phyloP scores from a whole-genome alignment of 2,797 vertebrate genomes.

The Percopsis omiscomaycus region DNA sequence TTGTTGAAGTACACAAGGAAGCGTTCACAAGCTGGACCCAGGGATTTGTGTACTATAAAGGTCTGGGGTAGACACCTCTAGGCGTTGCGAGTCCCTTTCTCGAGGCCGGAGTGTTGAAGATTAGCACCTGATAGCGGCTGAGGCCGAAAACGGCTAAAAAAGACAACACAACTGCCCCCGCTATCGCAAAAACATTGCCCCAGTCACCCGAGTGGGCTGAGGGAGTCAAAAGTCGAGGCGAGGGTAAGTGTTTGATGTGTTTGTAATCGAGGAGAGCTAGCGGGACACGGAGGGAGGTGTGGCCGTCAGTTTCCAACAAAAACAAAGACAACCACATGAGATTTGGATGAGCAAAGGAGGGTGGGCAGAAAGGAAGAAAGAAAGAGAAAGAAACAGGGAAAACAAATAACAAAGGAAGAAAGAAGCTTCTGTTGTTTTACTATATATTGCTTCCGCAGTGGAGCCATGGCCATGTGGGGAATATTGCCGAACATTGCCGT shows the following conservation, averaged over 20 bases:
- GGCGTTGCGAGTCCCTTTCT: slow-evolving; percentile 28
- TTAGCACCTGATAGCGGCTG: slow-evolving; percentile 26
- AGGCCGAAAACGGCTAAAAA: slow-evolving; percentile 36
- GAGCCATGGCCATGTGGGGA: too few species aligned
- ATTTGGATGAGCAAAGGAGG: slow-evolving; percentile 1
- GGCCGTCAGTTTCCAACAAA: slow-evolving; percentile 9
- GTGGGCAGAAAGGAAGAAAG: background rate
- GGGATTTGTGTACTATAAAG: slow-evolving; percentile 32
- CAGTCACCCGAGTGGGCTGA: slow-evolving; percentile 14
- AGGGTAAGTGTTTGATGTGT: slow-evolving; percentile 32
- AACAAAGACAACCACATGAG: slow-evolving; percentile 19
- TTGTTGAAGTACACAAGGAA: slow-evolving; percentile 31
- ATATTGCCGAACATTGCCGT: background rate
- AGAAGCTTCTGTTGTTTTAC: slow-evolving; percentile 15
- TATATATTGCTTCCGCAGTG: slow-evolving; percentile 8
- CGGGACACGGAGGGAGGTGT: slow-evolving; percentile 16
- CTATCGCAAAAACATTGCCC: slow-evolving; percentile 35
- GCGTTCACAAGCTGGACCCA: slow-evolving; percentile 12
- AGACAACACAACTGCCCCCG: slow-evolving; percentile 35
- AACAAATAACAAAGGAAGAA: background rate
- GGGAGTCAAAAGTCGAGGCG: slow-evolving; percentile 28
- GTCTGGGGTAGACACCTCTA: slow-evolving; percentile 35
- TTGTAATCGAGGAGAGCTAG: slow-evolving; percentile 24
- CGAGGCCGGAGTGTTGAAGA: slow-evolving; percentile 29
- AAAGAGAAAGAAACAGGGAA: slow-evolving; percentile 1